Percentiles rank a stretch among this genome's conserved stretches.
Evolutionary conservation across 2,888 invertebrate species (phyloP).

Genomic region (Morpho achilles): DNA sequence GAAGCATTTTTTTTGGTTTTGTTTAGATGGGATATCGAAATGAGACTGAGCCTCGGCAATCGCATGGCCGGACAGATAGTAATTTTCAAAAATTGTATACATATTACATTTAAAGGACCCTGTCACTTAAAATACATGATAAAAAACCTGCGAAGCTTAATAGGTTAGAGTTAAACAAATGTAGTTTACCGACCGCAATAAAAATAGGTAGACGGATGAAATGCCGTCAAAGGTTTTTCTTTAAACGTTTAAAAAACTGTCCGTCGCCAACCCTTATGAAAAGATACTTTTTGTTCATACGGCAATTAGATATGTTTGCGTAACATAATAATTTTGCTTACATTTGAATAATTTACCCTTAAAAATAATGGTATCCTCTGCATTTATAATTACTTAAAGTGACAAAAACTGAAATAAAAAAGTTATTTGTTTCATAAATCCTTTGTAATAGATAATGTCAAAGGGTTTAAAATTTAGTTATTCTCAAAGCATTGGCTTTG

Average conservation of each 20-base stretch:
- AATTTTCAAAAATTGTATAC: no score
- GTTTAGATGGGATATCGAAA: no score
- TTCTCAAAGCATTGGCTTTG: no score
- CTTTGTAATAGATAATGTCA: no score
- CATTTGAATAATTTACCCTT: conserved; percentile 4
- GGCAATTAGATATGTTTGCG: conserved; percentile 43
- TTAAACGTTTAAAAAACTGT: conserved; percentile 25
- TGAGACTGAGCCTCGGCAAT: no score
- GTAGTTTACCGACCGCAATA: conserved; percentile 27
- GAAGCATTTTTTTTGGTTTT: no score
- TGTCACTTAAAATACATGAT: neutral
- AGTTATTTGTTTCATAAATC: no score
- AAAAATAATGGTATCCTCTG: neutral
- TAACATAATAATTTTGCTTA: conserved; percentile 39
- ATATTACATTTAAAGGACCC: neutral
- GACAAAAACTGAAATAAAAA: conserved; percentile 6
- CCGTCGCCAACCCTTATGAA: conserved; percentile 12
- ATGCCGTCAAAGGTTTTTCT: conserved; percentile 28
- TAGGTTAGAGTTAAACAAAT: conserved; percentile 1
- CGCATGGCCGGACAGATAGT: no score
- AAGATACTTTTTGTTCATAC: conserved; percentile 33
- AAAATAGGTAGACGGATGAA: conserved; percentile 25
- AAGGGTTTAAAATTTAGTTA: no score
- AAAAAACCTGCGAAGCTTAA: neutral
- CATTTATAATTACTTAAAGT: neutral